Conservation (phyloP, 1,140 invertebrate species). For the Adoxophyes honmai region DNA sequence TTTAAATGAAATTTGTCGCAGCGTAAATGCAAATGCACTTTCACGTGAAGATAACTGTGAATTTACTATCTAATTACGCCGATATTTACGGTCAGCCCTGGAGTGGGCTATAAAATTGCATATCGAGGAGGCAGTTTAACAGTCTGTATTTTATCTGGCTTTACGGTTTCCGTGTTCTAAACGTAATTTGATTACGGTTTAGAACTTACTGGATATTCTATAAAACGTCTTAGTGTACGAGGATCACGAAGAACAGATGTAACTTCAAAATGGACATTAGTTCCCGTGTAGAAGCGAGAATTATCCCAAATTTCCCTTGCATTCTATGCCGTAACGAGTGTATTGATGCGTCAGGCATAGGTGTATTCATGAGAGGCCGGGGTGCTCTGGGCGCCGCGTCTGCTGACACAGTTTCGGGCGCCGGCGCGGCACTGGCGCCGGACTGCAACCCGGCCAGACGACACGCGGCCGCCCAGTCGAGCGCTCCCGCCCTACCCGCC, state of each 20-base stretch:
- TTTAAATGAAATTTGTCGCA: neutral
- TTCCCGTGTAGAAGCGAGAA: slow-evolving; percentile 23
- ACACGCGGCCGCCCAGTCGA: slow-evolving; percentile 54
- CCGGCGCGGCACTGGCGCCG: slow-evolving; percentile 59
- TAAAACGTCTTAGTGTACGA: no score
- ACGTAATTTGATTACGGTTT: no score
- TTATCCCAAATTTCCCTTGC: slow-evolving; percentile 31
- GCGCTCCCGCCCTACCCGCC: slow-evolving; percentile 46
- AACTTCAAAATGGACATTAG: no score
- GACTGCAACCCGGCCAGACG: slow-evolving; percentile 68
- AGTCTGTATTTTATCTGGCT: slow-evolving; percentile 5
- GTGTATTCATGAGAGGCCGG: slow-evolving; percentile 58
- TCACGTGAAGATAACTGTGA: slow-evolving; percentile 1
- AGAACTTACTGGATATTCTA: no score
- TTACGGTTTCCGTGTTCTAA: slow-evolving; percentile 1
- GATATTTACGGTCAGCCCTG: neutral
- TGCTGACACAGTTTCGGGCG: slow-evolving; percentile 70
- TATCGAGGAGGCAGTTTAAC: neutral
- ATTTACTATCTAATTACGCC: slow-evolving; percentile 1
- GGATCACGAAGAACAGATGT: no score
- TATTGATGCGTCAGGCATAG: slow-evolving; percentile 64
- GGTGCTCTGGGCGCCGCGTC: slow-evolving; percentile 54
- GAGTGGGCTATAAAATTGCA: slow-evolving; percentile 7
- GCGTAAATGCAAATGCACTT: neutral
- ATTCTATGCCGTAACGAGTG: slow-evolving; percentile 50